These are phyloP conservation scores for Phycodurus eques DNA, from an alignment of 2,113 vertebrate genomes.

Conservation along the genomic window DNA sequence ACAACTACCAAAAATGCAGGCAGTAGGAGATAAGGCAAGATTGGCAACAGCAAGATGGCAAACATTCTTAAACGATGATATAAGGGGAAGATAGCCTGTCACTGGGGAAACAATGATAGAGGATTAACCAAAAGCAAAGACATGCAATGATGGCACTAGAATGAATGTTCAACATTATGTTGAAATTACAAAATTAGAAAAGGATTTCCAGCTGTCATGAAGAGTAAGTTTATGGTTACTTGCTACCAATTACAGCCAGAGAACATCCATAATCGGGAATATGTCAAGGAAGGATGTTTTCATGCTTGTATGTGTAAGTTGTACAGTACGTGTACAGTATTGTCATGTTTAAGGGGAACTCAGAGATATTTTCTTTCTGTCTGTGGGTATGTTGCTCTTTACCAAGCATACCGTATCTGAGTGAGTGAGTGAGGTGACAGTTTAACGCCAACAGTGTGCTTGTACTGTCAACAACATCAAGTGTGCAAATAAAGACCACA, in stretches of 20 bases:
- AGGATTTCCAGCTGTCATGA: not conserved
- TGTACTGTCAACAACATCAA: no score
- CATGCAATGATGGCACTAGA: conserved; percentile 2
- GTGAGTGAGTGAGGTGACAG: no score
- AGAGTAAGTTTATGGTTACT: not conserved
- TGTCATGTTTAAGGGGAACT: not conserved
- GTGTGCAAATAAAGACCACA: no score
- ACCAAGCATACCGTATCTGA: no score
- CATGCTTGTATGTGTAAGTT: no score
- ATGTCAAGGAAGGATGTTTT: not conserved
- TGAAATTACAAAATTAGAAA: conserved; percentile 8
- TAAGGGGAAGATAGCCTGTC: conserved; percentile 10
- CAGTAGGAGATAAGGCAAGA: conserved; percentile 10
- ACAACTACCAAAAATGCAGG: not conserved
- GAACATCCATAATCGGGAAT: not conserved
- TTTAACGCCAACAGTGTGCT: no score
- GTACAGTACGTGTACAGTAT: not conserved
- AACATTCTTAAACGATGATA: not conserved
- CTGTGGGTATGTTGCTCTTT: no score
- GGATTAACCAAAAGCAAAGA: not conserved
- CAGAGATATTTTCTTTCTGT: no score
- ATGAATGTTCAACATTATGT: conserved; percentile 3
- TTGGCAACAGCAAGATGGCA: not conserved
- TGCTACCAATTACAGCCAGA: not conserved
- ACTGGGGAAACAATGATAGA: conserved; percentile 8